Percentiles rank a stretch among this genome's conserved stretches.
Evolutionary conservation across 2,113 vertebrate genomes (phyloP).

Genomic region (Ginglymostoma cirratum): DNA sequence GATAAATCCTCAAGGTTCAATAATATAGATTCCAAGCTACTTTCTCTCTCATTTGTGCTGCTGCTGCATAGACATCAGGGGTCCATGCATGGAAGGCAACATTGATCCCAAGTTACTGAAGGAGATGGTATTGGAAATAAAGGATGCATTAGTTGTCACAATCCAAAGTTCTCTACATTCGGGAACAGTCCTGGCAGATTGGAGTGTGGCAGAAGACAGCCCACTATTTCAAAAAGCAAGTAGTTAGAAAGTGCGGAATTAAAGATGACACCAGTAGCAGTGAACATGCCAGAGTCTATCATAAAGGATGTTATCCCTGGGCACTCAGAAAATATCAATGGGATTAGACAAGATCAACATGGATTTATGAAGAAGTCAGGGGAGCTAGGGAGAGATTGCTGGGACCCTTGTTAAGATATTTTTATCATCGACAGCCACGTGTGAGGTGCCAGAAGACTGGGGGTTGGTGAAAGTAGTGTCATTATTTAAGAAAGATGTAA

Average conservation of each 20-base stretch:
- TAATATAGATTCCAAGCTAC: no score
- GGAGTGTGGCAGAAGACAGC: not conserved
- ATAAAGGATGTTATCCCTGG: not conserved
- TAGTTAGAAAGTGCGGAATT: not conserved
- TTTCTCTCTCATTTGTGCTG: no score
- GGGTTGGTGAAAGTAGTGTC: no score
- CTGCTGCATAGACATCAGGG: no score
- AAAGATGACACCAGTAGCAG: not conserved
- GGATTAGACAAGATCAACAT: not conserved
- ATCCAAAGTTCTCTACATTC: not conserved
- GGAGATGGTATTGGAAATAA: not conserved
- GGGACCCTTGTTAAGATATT: no score
- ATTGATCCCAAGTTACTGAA: not conserved
- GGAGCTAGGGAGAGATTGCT: no score
- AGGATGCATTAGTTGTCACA: not conserved
- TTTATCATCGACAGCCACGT: no score
- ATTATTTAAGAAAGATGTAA: no score
- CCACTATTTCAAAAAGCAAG: not conserved
- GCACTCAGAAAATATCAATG: not conserved
- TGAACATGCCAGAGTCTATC: not conserved
- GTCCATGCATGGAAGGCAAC: no score
- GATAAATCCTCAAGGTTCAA: not conserved
- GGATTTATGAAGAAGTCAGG: not conserved
- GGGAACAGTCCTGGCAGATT: not conserved
- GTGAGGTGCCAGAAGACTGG: no score